Evolutionary conservation across 2,113 vertebrate genomes (phyloP), one percentile per base, ranked within the genome.

Genomic region (Acinonyx jubatus): DNA sequence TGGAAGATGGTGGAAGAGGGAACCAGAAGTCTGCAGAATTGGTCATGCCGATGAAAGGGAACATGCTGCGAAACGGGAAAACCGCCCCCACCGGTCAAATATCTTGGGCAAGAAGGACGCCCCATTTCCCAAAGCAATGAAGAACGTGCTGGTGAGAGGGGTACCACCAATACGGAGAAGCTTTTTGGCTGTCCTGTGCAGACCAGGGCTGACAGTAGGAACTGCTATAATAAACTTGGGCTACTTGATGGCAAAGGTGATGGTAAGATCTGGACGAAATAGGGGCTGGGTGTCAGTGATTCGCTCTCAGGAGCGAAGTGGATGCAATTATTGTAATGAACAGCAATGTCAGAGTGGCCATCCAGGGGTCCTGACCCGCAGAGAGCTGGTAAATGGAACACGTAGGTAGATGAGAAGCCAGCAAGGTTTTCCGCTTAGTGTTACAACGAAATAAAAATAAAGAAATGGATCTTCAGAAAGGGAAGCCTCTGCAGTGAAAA

Each of bases 231-330:
- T 80, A 93, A 89, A 96, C 93, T 38, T 19, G 29, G 41, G 31
- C 41, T 96, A 93, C 84, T 96, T 96, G 55, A 84, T 85, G 87
- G 65, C 82, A 93, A 92, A 97, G 48, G 68, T 63, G 57, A 87
- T 68, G 63, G 93, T 38, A 96, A 63, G 84, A 93, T 91, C 69
- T 94, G 48, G 69, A 91, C 94, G 80, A 95, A 95, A 90, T 81
- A 74, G 48, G 96, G 50, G 18, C 25, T 69, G 92, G 55, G 90
- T 93, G 63, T 50, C 41, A 96, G 41, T 80, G 31, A 91, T 88
- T 93, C 90, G 88, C 36, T 88, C 25, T 36, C 52, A 86, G 50
- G n/a, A 76, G 23, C 57, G 93, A 96, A 80, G 55, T 93, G 38
- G 27, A 63, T 97, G 10, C 33, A 80, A 82, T 63, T 94, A 74